These are phyloP conservation scores for Norana najaformis DNA, from an alignment of 2,888 invertebrate species.

Conservation along the genomic window DNA sequence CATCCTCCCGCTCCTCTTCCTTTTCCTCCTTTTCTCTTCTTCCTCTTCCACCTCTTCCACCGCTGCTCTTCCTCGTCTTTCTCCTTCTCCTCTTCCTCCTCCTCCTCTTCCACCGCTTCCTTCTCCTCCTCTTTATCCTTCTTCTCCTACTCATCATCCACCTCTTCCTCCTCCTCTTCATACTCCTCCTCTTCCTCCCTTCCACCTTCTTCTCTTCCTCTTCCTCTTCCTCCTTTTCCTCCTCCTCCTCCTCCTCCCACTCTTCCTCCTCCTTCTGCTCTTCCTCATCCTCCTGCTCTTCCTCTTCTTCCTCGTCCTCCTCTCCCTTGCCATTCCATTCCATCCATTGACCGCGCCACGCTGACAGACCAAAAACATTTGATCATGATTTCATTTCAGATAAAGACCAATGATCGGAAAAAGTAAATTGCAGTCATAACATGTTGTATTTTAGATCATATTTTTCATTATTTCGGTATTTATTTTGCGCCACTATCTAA, in stretches of 20 bases:
- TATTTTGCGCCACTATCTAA: no score
- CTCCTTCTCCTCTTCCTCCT: background rate
- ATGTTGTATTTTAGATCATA: background rate
- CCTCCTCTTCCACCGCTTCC: background rate
- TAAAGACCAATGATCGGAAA: background rate
- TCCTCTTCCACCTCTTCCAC: no score
- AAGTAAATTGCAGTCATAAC: background rate
- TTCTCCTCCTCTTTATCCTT: no score
- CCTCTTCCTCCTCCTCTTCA: no score
- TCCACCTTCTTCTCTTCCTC: background rate
- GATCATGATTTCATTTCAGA: constrained; percentile 16
- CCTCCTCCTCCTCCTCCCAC: background rate
- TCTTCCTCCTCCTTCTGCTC: no score
- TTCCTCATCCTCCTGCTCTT: no score
- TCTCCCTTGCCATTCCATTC: background rate
- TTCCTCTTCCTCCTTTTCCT: background rate
- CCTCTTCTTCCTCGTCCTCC: no score
- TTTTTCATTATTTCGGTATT: no score
- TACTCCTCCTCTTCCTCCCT: background rate
- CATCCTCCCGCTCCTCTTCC: background rate
- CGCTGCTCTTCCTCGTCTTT: no score
- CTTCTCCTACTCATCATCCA: no score
- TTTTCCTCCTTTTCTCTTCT: background rate
- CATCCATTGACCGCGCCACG: background rate
- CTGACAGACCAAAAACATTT: no score